Evolutionary conservation across 2,888 invertebrate genomes (phyloP).

Genomic region (Sphaerophoria taeniata): DNA sequence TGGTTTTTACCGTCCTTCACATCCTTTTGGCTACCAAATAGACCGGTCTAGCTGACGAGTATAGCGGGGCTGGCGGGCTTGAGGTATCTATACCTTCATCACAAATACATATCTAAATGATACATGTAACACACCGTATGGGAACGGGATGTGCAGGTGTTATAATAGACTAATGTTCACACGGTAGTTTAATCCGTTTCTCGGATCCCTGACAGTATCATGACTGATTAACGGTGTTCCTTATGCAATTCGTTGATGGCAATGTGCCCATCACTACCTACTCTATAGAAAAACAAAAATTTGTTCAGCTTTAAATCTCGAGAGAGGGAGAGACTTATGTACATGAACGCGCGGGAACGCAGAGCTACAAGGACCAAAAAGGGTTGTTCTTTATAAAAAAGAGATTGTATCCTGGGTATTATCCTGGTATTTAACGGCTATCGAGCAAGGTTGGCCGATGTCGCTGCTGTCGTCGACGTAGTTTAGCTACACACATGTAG

Average conservation of each 20-base stretch:
- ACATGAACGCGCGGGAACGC: not conserved
- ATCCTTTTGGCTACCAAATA: conserved; percentile 18
- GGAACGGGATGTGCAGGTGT: conserved; percentile 77
- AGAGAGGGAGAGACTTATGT: not conserved
- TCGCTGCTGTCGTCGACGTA: not conserved
- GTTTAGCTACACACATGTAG: conserved; percentile 1
- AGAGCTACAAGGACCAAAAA: not conserved
- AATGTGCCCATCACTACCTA: conserved; percentile 54
- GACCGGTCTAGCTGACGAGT: no score
- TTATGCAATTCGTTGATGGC: conserved; percentile 70
- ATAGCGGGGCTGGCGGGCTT: not conserved
- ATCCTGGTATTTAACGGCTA: conserved; percentile 65
- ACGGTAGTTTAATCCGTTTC: conserved; percentile 81
- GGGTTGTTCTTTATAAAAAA: conserved; percentile 31
- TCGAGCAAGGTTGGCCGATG: conserved; percentile 60
- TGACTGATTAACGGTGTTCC: conserved; percentile 74
- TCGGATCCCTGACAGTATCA: conserved; percentile 72
- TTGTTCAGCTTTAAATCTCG: not conserved
- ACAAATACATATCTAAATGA: conserved; percentile 16
- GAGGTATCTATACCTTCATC: conserved; percentile 24
- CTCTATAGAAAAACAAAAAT: conserved; percentile 16
- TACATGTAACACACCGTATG: conserved; percentile 44
- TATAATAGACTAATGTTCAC: conserved; percentile 81
- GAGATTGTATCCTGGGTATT: conserved; percentile 61
- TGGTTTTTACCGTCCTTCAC: conserved; percentile 63